Conservation (phyloP, 2,888 invertebrate species). For the Harpagoxenus sublaevis region DNA sequence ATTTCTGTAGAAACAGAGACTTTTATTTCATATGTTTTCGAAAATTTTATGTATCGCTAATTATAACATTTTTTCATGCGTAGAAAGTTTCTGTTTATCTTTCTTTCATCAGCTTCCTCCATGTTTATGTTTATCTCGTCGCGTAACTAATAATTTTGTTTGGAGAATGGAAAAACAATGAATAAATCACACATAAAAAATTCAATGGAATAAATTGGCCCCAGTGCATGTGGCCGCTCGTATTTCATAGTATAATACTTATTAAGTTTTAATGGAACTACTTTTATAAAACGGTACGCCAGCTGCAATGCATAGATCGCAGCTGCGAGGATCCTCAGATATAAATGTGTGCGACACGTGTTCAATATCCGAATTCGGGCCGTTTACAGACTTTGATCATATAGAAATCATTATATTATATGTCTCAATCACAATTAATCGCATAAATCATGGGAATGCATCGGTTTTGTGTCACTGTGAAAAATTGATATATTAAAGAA, state of each 20-base stretch:
- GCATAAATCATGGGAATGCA: background rate
- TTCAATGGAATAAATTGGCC: conserved; percentile 3
- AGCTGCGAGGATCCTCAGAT: conserved; percentile 18
- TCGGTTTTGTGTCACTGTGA: background rate
- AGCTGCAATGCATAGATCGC: conserved; percentile 32
- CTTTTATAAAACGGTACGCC: conserved; percentile 28
- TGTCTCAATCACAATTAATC: conserved; percentile 7
- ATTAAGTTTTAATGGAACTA: conserved; percentile 42
- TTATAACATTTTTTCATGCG: background rate
- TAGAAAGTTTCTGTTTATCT: background rate
- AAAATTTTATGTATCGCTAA: background rate
- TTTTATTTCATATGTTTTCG: background rate
- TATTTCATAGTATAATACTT: conserved; percentile 20
- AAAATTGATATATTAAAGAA: background rate
- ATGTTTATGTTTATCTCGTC: background rate
- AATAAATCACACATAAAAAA: background rate
- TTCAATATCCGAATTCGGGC: background rate
- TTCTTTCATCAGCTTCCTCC: background rate
- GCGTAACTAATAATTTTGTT: background rate
- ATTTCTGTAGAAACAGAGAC: background rate
- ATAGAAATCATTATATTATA: conserved; percentile 2
- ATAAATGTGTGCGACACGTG: conserved; percentile 6
- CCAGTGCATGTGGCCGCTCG: background rate
- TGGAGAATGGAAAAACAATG: background rate
- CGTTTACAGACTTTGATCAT: background rate